Conservation (phyloP, 2,113 vertebrate species). For the Pandion haliaetus region DNA sequence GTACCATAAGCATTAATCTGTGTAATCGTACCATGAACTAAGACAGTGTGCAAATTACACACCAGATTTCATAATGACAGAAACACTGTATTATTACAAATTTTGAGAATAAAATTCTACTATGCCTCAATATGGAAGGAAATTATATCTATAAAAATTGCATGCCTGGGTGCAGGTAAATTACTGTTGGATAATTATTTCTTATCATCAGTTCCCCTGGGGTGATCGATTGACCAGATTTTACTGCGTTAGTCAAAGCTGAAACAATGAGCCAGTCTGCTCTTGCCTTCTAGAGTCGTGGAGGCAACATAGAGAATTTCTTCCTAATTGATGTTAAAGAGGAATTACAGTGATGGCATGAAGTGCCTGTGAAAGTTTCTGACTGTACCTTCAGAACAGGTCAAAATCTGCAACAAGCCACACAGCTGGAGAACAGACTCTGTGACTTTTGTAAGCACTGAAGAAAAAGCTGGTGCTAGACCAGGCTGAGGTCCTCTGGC, state of each 20-base stretch:
- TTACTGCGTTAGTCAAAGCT: background rate
- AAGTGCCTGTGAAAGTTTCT: background rate
- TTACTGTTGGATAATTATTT: background rate
- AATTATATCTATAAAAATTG: background rate
- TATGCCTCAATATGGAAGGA: background rate
- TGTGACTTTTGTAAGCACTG: background rate
- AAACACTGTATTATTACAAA: background rate
- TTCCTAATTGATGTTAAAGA: background rate
- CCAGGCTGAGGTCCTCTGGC: background rate
- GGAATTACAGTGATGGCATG: background rate
- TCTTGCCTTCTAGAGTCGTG: background rate
- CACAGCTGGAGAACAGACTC: background rate
- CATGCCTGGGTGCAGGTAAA: background rate
- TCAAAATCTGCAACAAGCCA: background rate
- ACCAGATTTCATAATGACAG: background rate
- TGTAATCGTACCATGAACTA: background rate
- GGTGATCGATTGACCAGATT: background rate
- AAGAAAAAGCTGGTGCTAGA: background rate
- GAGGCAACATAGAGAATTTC: background rate
- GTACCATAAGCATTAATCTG: background rate
- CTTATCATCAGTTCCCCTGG: background rate
- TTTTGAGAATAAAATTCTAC: background rate
- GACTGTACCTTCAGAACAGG: background rate
- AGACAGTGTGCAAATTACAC: background rate
- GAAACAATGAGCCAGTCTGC: background rate